Conservation (phyloP, 2,797 vertebrate species). For the Danio choprae region DNA sequence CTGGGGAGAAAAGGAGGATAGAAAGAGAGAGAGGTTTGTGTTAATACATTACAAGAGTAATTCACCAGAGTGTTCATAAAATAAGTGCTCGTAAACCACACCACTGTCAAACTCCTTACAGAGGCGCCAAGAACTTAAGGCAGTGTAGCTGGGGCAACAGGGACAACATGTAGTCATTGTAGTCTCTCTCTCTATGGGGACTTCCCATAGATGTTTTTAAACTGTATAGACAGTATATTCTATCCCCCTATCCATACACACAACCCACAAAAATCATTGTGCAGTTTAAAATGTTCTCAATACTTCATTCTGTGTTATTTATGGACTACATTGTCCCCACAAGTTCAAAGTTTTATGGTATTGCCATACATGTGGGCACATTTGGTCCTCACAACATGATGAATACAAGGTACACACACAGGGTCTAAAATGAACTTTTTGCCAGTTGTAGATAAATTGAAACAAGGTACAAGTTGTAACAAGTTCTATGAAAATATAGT, state of each 20-base stretch:
- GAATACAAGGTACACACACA: too few species aligned
- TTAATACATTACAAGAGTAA: constrained; percentile 63
- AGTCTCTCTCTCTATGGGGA: too few species aligned
- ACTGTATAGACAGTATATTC: too few species aligned
- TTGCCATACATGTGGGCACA: too few species aligned
- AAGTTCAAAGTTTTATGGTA: too few species aligned
- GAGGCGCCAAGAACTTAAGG: constrained; percentile 40
- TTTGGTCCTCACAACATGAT: too few species aligned
- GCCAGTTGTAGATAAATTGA: neutral
- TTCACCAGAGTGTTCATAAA: constrained; percentile 64
- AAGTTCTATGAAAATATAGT: neutral
- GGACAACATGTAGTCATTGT: constrained; percentile 35
- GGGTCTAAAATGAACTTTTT: neutral
- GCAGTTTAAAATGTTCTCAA: too few species aligned
- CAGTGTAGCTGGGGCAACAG: constrained; percentile 41
- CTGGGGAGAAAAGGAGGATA: constrained; percentile 28
- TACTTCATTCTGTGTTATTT: too few species aligned
- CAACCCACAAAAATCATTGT: neutral
- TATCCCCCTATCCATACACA: neutral
- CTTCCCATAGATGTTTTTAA: too few species aligned
- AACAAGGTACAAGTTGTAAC: neutral
- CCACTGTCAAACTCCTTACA: constrained; percentile 41
- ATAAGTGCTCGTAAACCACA: constrained; percentile 59
- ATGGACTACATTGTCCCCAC: too few species aligned
- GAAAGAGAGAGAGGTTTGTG: constrained; percentile 37